Evolutionary conservation across 2,888 invertebrate species (phyloP), one percentile per base, ranked within the genome.

Genomic region (Drosophila greeni): DNA sequence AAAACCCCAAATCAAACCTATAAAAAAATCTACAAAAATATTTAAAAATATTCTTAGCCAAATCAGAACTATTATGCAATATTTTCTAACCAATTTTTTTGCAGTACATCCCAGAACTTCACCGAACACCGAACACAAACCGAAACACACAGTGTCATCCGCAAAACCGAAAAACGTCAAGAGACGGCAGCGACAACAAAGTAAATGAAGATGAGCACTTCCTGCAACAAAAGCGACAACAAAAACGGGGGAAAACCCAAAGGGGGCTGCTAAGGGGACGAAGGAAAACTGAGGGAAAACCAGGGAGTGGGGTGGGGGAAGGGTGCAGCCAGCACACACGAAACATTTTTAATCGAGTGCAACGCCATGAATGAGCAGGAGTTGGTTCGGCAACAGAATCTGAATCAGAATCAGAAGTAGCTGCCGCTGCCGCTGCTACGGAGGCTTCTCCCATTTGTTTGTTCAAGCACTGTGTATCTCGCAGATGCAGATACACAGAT

Each of bases 141-240:
- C 57, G 37, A 36, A 36, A 43, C 45, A 45, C 26, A 45, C 18
- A 66, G 66, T 67, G 66, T 67, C 67, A 66, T 65, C 61, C 52
- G 64, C 62, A 62, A 62, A 62, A 65, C 66, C 64, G 66, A 56
- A 64, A 66, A 70, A 69, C 70, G 64, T 70, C 48, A 69, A 62
- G 64, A 64, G 70, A 60, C 66, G 51, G 58, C 43, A 64, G 48
- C 64, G 62, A 62, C 73, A 76, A 72, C 82, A 73, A 75, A 82
- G 76, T 82, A 80, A 82, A 84, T 84, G 84, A 82, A 82, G 82
- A 82, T 84, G 82, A 84, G 84, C 84, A 82, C 78, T 84, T 82
- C 82, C 82, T 82, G 84, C 78, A 79, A 82, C 84, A 82, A 70
- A 73, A 70, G 71, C 81, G 75, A 73, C 80, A 78, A 70, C 73